Evolutionary conservation across 1,140 invertebrate species (phyloP).

Genomic region (Trichonephila clavipes): DNA sequence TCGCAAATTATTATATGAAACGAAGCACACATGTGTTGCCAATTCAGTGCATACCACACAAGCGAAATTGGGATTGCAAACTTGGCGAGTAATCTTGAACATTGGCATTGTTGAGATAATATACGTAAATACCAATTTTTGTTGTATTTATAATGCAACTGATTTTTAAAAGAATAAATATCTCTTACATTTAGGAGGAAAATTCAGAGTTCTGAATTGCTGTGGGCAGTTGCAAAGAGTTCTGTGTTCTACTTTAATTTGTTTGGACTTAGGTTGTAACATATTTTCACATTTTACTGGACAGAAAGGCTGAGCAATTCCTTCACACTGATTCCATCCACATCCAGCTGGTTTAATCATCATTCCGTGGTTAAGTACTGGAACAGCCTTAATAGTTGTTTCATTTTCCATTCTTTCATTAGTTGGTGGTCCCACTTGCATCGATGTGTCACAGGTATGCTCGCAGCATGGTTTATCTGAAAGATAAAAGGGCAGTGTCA

Average conservation of each 20-base stretch:
- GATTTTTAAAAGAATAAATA: background rate
- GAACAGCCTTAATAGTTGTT: background rate
- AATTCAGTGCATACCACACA: too few relatives aligned
- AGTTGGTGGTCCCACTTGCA: background rate
- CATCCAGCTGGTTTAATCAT: too few relatives aligned
- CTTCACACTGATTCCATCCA: background rate
- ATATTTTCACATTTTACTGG: background rate
- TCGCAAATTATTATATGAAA: too few relatives aligned
- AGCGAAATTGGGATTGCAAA: too few relatives aligned
- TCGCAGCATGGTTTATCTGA: background rate
- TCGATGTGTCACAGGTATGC: background rate
- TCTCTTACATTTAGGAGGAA: conserved; percentile 49
- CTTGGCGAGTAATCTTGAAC: too few relatives aligned
- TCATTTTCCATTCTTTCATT: background rate
- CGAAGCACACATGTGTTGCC: too few relatives aligned
- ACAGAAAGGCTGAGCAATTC: background rate
- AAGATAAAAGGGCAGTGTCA: background rate
- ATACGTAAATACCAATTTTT: too few relatives aligned
- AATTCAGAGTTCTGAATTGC: background rate
- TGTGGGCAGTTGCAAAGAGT: background rate
- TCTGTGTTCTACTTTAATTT: background rate
- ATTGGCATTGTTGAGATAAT: too few relatives aligned
- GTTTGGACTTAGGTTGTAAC: background rate
- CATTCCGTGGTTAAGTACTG: too few relatives aligned
- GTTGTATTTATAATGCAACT: too few relatives aligned